Percentiles rank a stretch among this genome's conserved stretches.
phyloP scores from a whole-genome alignment of 2,888 invertebrate species.

The Uropetala carovei region DNA sequence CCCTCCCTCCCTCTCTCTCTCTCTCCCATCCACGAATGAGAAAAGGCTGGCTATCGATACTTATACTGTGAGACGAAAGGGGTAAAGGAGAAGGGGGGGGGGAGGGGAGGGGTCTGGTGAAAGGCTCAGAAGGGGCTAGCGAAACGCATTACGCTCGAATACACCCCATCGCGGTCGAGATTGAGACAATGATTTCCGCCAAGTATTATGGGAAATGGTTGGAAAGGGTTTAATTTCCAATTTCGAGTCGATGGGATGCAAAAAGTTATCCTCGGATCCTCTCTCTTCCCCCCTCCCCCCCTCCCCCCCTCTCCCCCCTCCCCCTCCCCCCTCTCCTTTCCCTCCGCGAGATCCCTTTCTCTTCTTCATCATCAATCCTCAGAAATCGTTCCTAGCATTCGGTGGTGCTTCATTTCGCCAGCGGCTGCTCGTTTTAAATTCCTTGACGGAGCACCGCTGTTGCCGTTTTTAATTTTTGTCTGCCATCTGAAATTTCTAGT shows the following conservation, averaged over 20 bases:
- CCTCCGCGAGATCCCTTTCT: background rate
- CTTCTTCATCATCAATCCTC: background rate
- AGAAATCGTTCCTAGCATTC: background rate
- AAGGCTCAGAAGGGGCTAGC: background rate
- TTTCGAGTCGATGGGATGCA: background rate
- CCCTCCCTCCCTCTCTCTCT: too few relatives aligned
- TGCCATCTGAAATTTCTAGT: too few relatives aligned
- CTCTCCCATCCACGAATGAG: too few relatives aligned
- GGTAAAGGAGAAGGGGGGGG: background rate
- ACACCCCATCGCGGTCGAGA: background rate
- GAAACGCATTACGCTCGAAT: background rate
- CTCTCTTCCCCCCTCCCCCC: background rate
- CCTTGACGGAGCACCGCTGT: too few relatives aligned
- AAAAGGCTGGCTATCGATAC: too few relatives aligned
- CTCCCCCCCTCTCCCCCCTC: background rate
- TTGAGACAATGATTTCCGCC: conserved; percentile 13
- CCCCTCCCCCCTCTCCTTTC: background rate
- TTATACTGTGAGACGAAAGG: too few relatives aligned
- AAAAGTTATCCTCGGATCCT: background rate
- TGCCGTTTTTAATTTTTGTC: too few relatives aligned
- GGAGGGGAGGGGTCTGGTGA: background rate
- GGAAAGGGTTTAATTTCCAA: background rate
- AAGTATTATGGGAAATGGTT: background rate
- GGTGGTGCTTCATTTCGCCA: too few relatives aligned
- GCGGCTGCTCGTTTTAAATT: too few relatives aligned